Evolutionary conservation across 1,140 invertebrate species (phyloP), one percentile per base, ranked within the genome.

Genomic region (Ptiloglossa arizonensis): DNA sequence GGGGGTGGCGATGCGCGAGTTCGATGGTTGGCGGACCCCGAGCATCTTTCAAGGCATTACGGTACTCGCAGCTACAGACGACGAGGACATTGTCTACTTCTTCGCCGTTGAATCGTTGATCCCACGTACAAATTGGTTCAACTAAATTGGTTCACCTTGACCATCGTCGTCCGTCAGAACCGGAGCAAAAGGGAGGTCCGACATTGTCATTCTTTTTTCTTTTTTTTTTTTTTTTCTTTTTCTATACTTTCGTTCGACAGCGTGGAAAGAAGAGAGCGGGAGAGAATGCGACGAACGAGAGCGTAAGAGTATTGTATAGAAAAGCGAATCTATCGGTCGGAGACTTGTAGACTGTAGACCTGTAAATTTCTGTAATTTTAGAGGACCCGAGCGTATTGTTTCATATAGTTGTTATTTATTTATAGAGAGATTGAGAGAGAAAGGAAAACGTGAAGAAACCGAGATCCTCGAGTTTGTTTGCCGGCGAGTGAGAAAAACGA

Each of bases 331-430:
- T 19, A 52, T 71, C 22, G 60, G 24, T 78, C 17, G 46, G 54
- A 50, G 32, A 64, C 71, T 24, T 70, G n/a, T 83, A 78, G 79
- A 80, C n/a, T 75, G 68, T 71, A 85, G 60, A 80, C 70, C 59
- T 88, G 87, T 88, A 88, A 83, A 87, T 88, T 88, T 85, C 35
- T 87, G 81, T 87, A 85, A 81, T 72, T 83, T 87, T 88, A 86
- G 69, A 79, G 35, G 9, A 74, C 32, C 56, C 56, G 54, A 63
- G 62, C 64, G 74, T 85, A 88, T 86, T 81, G 80, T 87, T 89
- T 88, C 81, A 81, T 88, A 89, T 80, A 80, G 84, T 85, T 84
- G 80, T 85, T 88, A 87, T 88, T 89, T 88, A 89, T 89, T 88
- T 87, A 67, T 88, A 66, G 76, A 44, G 46, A 48, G 48, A n/a